Evolutionary conservation across 1,140 invertebrate species (phyloP).

Genomic region (Aphaenogaster rudis): DNA sequence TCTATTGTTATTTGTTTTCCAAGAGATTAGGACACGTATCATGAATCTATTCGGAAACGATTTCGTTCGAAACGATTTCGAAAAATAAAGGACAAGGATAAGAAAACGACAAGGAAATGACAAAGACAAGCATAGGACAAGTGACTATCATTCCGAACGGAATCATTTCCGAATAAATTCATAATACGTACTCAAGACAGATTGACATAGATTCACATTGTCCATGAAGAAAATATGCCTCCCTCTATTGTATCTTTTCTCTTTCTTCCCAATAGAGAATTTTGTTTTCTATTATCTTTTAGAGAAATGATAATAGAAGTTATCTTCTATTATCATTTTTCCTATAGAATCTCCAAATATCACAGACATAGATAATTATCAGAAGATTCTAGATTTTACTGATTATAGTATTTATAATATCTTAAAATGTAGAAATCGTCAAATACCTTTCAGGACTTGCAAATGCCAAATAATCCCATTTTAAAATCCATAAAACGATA

Average conservation of each 20-base stretch:
- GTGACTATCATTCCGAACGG: too few relatives aligned
- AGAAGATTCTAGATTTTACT: not conserved
- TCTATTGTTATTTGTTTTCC: not conserved
- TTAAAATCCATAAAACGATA: not conserved
- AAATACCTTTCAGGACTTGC: not conserved
- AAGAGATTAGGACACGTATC: not conserved
- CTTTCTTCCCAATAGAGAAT: not conserved
- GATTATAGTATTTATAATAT: not conserved
- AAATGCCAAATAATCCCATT: not conserved
- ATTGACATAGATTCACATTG: conserved; percentile 8
- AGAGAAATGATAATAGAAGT: not conserved
- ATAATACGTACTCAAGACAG: too few relatives aligned
- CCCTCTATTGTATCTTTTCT: not conserved
- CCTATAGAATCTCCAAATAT: not conserved
- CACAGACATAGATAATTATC: not conserved
- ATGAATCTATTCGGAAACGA: too few relatives aligned
- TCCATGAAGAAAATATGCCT: not conserved
- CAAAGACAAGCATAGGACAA: too few relatives aligned
- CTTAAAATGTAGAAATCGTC: not conserved
- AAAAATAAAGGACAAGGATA: too few relatives aligned
- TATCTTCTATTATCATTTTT: not conserved
- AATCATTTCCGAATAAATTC: too few relatives aligned
- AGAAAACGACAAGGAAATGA: too few relatives aligned
- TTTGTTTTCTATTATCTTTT: not conserved
- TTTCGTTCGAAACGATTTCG: too few relatives aligned